These are phyloP conservation scores for Dolichallabes microphthalmus DNA, from an alignment of 2,113 vertebrate genomes.

Conservation along the genomic window DNA sequence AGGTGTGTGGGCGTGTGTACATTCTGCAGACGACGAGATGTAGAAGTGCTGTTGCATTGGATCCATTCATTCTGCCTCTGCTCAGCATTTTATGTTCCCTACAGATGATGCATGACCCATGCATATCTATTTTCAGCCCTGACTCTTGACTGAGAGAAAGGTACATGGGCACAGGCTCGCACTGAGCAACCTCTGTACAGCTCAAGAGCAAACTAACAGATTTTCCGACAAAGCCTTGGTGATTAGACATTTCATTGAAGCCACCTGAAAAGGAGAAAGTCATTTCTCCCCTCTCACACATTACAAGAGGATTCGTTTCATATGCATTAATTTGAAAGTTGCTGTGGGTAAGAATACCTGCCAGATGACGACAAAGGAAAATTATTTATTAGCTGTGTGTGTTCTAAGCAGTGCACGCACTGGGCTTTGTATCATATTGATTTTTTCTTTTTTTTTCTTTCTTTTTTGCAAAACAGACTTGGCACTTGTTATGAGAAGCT, in stretches of 20 bases:
- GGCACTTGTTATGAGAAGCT: neutral
- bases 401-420: neutral
- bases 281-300: neutral
- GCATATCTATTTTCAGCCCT: slow-evolving; percentile 27
- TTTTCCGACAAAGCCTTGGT: neutral
- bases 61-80: slow-evolving; percentile 8
- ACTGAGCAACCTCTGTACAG: neutral
- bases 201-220: neutral
- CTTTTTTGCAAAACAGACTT: slow-evolving; percentile 7
- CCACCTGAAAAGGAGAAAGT: neutral
- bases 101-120: slow-evolving; percentile 25
- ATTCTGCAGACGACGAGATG: slow-evolving; percentile 13
- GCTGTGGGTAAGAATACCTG: slow-evolving; percentile 19
- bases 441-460: neutral
- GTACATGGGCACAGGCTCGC: neutral
- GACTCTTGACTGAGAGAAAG: neutral
- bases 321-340: neutral
- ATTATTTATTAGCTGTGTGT: slow-evolving; percentile 5
- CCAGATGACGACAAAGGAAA: neutral
- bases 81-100: slow-evolving; percentile 6
- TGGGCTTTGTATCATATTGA: slow-evolving; percentile 27
- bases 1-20: neutral
- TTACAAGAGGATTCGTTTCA: neutral
- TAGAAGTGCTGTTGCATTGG: neutral
- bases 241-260: neutral